phyloP scores from a whole-genome alignment of 2,888 invertebrate genomes.

The Peribatodes rhomboidaria region DNA sequence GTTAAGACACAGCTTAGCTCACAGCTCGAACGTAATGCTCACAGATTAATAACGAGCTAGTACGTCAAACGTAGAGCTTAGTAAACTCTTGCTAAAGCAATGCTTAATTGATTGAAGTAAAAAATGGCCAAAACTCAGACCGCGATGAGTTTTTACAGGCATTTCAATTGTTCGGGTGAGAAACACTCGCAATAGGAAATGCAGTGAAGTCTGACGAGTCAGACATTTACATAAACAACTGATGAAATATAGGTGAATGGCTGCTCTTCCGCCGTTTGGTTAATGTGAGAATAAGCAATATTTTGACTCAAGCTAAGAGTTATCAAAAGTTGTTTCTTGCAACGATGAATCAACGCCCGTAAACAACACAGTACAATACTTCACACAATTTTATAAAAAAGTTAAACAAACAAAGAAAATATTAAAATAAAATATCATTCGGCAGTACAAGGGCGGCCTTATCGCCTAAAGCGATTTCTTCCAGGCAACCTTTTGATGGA shows the following conservation, averaged over 20 bases:
- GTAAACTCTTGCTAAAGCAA: conserved; percentile 47
- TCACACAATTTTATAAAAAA: too few species aligned
- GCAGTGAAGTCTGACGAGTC: conserved; percentile 56
- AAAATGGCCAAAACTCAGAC: conserved; percentile 51
- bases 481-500: too few species aligned
- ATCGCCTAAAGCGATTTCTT: too few species aligned
- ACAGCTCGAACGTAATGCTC: conserved; percentile 24
- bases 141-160: conserved; percentile 36
- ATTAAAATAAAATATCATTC: too few species aligned
- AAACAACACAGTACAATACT: too few species aligned
- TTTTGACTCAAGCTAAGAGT: too few species aligned
- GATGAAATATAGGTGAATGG: conserved; percentile 39
- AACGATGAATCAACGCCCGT: background rate
- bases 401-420: too few species aligned
- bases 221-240: conserved; percentile 60
- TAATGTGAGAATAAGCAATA: too few species aligned
- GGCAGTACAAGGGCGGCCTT: too few species aligned
- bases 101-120: conserved; percentile 66
- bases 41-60: conserved; percentile 22
- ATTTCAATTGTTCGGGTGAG: conserved; percentile 36
- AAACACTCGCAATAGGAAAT: conserved; percentile 51
- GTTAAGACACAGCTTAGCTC: conserved; percentile 38
- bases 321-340: background rate
- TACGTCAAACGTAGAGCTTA: conserved; percentile 9
- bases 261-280: conserved; percentile 33